phyloP scores from a whole-genome alignment of 2,888 invertebrate genomes.

The Serrognathus titanus region DNA sequence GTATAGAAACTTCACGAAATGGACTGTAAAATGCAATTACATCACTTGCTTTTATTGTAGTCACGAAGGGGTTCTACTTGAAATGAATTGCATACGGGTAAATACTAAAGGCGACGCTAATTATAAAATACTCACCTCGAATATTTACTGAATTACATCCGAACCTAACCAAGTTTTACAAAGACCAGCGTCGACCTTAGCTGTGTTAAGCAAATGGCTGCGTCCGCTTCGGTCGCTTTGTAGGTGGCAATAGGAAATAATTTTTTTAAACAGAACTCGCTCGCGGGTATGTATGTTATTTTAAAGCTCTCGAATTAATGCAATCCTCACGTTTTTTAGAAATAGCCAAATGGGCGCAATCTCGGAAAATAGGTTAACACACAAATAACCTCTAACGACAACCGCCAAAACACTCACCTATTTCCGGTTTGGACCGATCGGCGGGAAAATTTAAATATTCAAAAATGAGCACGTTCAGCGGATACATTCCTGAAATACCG shows the following conservation, averaged over 20 bases:
- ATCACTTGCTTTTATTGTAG: constrained; percentile 28
- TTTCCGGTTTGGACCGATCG: constrained; percentile 22
- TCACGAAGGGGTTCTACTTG: too few relatives aligned
- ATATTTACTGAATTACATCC: constrained; percentile 38
- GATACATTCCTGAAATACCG: constrained; percentile 59
- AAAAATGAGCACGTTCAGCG: constrained; percentile 60
- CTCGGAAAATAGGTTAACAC: constrained; percentile 44
- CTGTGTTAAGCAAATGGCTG: constrained; percentile 31
- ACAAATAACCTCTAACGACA: constrained; percentile 42
- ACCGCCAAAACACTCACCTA: constrained; percentile 41
- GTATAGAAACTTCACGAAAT: constrained; percentile 30
- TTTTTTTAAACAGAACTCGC: constrained; percentile 3
- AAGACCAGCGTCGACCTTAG: constrained; percentile 47
- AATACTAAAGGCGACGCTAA: neutral
- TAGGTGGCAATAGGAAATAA: neutral
- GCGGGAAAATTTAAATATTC: constrained; percentile 23
- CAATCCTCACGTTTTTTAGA: too few relatives aligned
- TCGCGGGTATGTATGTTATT: too few relatives aligned
- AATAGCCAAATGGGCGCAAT: too few relatives aligned
- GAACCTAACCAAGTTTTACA: constrained; percentile 50
- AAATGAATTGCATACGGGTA: too few relatives aligned
- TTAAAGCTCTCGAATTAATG: too few relatives aligned
- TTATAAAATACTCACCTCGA: constrained; percentile 36
- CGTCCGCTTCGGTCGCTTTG: constrained; percentile 21
- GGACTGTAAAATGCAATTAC: constrained; percentile 42